phyloP scores from a whole-genome alignment of 1,140 invertebrate species.

The Scaptomyza pallida region DNA sequence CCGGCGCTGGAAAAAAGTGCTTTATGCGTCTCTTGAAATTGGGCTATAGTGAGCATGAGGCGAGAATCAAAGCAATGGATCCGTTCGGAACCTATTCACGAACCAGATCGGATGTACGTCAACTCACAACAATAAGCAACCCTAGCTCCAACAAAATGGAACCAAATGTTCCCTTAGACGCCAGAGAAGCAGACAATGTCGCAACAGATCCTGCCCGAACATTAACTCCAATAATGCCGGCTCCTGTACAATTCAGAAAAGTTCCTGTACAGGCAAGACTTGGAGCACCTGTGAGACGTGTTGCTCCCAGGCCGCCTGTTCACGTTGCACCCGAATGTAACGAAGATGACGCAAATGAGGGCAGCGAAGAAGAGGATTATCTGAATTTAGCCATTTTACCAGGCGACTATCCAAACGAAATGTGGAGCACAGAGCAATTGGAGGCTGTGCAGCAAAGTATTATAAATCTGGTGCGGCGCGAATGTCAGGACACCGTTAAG shows the following conservation, averaged over 20 bases:
- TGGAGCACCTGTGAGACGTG: slow-evolving; percentile 16
- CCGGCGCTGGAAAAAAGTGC: slow-evolving; percentile 17
- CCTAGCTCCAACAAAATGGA: neutral
- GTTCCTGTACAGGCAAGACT: slow-evolving; percentile 8
- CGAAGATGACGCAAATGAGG: no score
- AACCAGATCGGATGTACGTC: no score
- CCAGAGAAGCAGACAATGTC: neutral
- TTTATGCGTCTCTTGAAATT: neutral
- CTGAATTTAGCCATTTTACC: slow-evolving; percentile 22
- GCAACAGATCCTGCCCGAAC: neutral
- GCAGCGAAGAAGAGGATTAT: neutral
- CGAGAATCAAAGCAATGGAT: slow-evolving; percentile 2
- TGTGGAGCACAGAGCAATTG: slow-evolving; percentile 24
- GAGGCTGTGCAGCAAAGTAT: slow-evolving; percentile 32
- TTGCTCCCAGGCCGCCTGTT: neutral
- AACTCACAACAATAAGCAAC: no score
- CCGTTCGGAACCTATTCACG: neutral
- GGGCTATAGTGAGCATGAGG: slow-evolving; percentile 1
- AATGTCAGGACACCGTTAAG: neutral
- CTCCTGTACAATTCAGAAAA: neutral
- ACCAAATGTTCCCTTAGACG: no score
- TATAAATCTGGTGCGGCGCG: slow-evolving; percentile 17
- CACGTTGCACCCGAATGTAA: neutral
- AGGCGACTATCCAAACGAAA: slow-evolving; percentile 21
- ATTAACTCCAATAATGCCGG: neutral